A percentile compares a stretch with the other conserved stretches of the same genome.
Conservation (phyloP, 2,888 invertebrate genomes). For the Agrochola macilenta region DNA sequence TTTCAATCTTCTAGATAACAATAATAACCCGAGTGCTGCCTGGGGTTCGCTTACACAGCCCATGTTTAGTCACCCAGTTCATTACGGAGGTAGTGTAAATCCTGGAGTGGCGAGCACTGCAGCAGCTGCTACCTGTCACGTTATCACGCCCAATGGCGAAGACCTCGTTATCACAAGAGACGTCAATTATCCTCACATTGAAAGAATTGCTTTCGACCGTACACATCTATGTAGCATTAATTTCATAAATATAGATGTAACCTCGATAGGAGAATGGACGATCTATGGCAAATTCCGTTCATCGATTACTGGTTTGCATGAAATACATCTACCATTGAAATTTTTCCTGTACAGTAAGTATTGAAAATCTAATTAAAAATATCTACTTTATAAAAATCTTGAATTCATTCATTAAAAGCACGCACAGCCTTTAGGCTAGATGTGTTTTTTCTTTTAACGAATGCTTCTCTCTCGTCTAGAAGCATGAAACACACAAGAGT, state of each 20-base stretch:
- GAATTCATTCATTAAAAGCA: no score
- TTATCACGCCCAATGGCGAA: slow-evolving; percentile 75
- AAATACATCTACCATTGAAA: slow-evolving; percentile 68
- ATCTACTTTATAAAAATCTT: background rate
- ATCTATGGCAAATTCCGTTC: slow-evolving; percentile 70
- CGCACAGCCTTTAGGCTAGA: no score
- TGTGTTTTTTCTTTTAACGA: no score
- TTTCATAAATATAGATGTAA: slow-evolving; percentile 68
- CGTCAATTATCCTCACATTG: slow-evolving; percentile 68
- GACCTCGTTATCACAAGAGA: slow-evolving; percentile 66
- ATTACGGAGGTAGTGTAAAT: slow-evolving; percentile 67
- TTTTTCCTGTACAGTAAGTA: slow-evolving; percentile 74
- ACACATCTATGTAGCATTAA: slow-evolving; percentile 66
- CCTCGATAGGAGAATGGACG: slow-evolving; percentile 72
- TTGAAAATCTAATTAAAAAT: background rate
- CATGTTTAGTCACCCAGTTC: slow-evolving; percentile 68
- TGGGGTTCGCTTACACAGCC: slow-evolving; percentile 52
- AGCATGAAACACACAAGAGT: no score
- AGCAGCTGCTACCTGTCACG: slow-evolving; percentile 68
- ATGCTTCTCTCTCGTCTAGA: no score
- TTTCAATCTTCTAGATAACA: slow-evolving; percentile 63
- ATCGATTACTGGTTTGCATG: slow-evolving; percentile 46
- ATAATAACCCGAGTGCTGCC: slow-evolving; percentile 32
- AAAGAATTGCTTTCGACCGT: slow-evolving; percentile 53
- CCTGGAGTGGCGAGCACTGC: slow-evolving; percentile 65